Evolutionary conservation across 2,113 vertebrate species (phyloP).

Genomic region (Oryzias melastigma): DNA sequence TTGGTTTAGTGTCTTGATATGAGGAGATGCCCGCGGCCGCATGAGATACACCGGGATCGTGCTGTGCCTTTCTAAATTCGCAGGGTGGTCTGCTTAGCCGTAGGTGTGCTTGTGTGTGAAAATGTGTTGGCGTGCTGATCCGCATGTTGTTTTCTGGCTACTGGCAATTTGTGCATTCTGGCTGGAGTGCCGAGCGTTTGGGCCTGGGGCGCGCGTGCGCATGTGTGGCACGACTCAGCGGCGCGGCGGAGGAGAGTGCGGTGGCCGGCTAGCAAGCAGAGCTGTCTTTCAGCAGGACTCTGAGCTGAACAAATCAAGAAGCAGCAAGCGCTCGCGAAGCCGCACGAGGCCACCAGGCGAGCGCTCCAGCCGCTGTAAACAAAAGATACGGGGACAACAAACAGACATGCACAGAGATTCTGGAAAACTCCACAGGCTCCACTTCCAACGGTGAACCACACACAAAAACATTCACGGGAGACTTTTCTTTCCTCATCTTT

Average conservation of each 20-base stretch:
- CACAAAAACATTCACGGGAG: slow-evolving; percentile 9
- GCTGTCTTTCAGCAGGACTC: slow-evolving; percentile 18
- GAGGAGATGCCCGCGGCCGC: slow-evolving; percentile 28
- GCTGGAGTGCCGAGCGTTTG: background rate
- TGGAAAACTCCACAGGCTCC: slow-evolving; percentile 3
- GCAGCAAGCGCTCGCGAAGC: slow-evolving; percentile 20
- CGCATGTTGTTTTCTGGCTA: slow-evolving; percentile 6
- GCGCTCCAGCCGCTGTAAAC: slow-evolving; percentile 5
- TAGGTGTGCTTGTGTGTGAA: slow-evolving; percentile 5
- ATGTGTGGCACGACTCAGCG: background rate
- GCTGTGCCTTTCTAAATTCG: slow-evolving; percentile 8
- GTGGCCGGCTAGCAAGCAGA: slow-evolving; percentile 12
- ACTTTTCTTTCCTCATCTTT: slow-evolving; percentile 40
- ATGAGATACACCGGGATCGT: slow-evolving; percentile 36
- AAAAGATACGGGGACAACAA: slow-evolving; percentile 16
- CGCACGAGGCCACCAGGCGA: slow-evolving; percentile 16
- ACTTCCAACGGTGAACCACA: slow-evolving; percentile 4
- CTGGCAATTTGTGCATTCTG: slow-evolving; percentile 21
- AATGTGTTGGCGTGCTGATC: slow-evolving; percentile 4
- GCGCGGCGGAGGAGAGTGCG: slow-evolving; percentile 5
- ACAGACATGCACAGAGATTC: slow-evolving; percentile 4
- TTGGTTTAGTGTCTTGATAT: slow-evolving; percentile 33
- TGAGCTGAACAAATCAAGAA: slow-evolving; percentile 32
- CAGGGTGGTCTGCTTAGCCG: background rate
- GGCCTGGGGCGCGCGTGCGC: background rate